Percentiles rank a stretch among this genome's conserved stretches.
phyloP scores from a whole-genome alignment of 1,140 invertebrate species.

The Drosophila teissieri region DNA sequence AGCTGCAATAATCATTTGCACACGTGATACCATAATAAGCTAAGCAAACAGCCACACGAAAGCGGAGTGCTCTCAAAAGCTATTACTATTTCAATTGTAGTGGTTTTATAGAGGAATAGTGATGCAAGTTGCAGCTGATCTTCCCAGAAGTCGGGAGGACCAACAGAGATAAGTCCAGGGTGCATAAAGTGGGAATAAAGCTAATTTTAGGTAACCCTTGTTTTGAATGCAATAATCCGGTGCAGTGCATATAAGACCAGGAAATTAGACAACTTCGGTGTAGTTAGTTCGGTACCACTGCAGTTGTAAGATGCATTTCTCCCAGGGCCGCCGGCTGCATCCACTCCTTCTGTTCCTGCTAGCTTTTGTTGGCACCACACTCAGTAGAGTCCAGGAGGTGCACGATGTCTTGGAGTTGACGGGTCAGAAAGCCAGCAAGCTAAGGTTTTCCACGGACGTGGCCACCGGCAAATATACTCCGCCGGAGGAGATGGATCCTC shows the following conservation, averaged over 20 bases:
- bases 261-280: background rate
- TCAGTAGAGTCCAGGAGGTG: constrained; percentile 14
- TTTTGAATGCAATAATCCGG: constrained; percentile 9
- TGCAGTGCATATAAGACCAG: constrained; percentile 26
- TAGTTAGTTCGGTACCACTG: constrained; percentile 16
- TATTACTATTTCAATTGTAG: background rate
- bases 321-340: background rate
- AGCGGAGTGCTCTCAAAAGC: no score
- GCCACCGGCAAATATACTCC: constrained; percentile 59
- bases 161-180: constrained; percentile 16
- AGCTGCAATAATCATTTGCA: background rate
- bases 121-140: constrained; percentile 15
- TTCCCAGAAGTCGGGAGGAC: constrained; percentile 1
- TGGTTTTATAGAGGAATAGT: background rate
- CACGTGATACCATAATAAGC: constrained; percentile 31
- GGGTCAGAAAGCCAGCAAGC: background rate
- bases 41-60: background rate
- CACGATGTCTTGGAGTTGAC: constrained; percentile 31
- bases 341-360: constrained; percentile 11
- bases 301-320: constrained; percentile 22
- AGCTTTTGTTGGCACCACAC: constrained; percentile 4
- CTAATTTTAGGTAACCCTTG: constrained; percentile 28
- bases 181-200: constrained; percentile 26
- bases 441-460: constrained; percentile 36
- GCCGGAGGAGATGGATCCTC: constrained; percentile 55